Evolutionary conservation across 1,140 invertebrate species (phyloP), one percentile per base, ranked within the genome.

Genomic region (Lerema accius): DNA sequence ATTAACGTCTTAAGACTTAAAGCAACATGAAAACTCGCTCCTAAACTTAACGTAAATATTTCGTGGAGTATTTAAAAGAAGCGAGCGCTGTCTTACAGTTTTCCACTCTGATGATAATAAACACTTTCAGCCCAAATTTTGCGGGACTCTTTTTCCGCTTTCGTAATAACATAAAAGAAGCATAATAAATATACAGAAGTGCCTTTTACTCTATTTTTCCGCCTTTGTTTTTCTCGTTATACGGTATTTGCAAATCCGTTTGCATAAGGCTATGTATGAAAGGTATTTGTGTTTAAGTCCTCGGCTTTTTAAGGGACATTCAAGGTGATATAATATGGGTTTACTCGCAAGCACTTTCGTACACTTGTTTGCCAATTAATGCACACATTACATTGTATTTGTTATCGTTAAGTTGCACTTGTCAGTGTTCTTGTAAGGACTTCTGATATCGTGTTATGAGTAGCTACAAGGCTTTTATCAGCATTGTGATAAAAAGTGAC

Each of bases 21-120:
- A 55, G 66, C 62, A 28, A 61, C 60, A 26, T 45, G 50, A 48
- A 28, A 45, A 23, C 2, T 23, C 23, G 6, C 6, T 3, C 23
- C 23, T 3, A 23, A 23, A 23, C 23, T 23, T 6, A 6, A 23
- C 23, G 23, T 23, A 6, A 32, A 32, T 7, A 32, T 32, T 32
- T 7, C 1, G 7, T 32, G 28, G 9, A 4, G 9, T 32, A 7
- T 32, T 4, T 32, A 4, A 32, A 32, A 32, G 23, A 32, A 4
- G 28, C 6, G 3, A 32, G 28, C 28, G 4, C 28, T 32, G 28
- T 9, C 6, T 32, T 32, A 32, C 28, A 32, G 4, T 32, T 32
- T 32, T 32, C 4, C 6, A 32, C 3, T 9, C 28, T 32, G 3
- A 32, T 32, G n/a, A n/a, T n/a, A 32, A 32, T 32, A 32, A 32